Conservation (phyloP, 2,888 invertebrate genomes). For the Morinoia aosen region DNA sequence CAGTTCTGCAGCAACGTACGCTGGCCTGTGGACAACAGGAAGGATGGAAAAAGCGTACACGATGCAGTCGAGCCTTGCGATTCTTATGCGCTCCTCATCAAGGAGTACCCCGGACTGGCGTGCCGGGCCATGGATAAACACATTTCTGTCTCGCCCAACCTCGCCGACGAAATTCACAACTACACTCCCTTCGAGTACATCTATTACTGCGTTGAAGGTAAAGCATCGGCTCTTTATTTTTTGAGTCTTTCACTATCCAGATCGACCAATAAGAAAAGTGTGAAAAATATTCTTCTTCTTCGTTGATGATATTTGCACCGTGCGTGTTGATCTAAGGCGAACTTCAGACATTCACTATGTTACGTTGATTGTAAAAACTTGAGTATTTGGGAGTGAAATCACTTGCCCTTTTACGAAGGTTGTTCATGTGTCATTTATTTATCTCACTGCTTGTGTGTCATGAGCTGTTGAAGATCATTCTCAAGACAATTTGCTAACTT, state of each 20-base stretch:
- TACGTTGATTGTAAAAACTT: too few species aligned
- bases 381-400: too few species aligned
- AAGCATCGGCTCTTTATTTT: neutral
- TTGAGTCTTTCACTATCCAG: neutral
- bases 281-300: too few species aligned
- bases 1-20: constrained; percentile 12
- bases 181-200: constrained; percentile 39
- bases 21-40: neutral
- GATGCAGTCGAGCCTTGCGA: neutral
- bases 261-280: too few species aligned
- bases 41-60: neutral
- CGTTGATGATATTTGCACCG: too few species aligned
- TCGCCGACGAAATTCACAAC: constrained; percentile 20
- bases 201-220: constrained; percentile 19
- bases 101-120: neutral
- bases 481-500: too few species aligned
- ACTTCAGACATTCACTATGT: too few species aligned
- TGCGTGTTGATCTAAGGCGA: too few species aligned
- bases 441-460: too few species aligned
- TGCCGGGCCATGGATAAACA: constrained; percentile 38
- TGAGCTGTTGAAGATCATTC: too few species aligned
- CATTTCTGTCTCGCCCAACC: neutral
- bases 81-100: neutral
- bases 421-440: too few species aligned
- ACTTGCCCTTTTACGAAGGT: too few species aligned